Percentiles rank a stretch among this genome's conserved stretches.
phyloP scores from a whole-genome alignment of 2,888 invertebrate genomes.

The Schrankia costaestrigalis region DNA sequence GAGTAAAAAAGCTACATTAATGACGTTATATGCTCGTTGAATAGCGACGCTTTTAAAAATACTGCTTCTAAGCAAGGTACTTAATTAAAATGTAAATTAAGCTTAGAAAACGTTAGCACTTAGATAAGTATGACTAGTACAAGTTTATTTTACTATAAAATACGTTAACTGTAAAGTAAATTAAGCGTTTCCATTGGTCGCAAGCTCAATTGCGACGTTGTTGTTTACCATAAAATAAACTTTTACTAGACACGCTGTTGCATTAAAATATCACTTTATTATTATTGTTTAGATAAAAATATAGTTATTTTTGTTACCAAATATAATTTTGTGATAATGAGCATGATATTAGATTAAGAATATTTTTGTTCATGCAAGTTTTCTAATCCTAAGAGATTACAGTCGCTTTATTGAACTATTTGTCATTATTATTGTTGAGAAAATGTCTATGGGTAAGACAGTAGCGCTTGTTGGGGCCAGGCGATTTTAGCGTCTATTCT shows the following conservation, averaged over 20 bases:
- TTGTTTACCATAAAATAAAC: no score
- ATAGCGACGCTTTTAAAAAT: slow-evolving; percentile 64
- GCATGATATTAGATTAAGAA: slow-evolving; percentile 34
- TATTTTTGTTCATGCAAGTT: slow-evolving; percentile 18
- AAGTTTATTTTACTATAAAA: no score
- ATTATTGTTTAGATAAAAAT: slow-evolving; percentile 66
- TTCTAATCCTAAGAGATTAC: slow-evolving; percentile 36
- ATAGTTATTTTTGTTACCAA: slow-evolving; percentile 37
- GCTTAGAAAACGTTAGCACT: slow-evolving; percentile 50
- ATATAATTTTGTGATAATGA: slow-evolving; percentile 43
- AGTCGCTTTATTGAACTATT: no score
- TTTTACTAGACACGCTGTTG: slow-evolving; percentile 37
- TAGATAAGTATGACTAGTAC: no score
- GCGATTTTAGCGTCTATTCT: slow-evolving; percentile 98
- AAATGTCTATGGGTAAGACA: slow-evolving; percentile 61
- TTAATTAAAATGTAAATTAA: slow-evolving; percentile 41
- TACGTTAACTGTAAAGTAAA: no score
- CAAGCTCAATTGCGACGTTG: no score
- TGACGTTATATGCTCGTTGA: slow-evolving; percentile 53
- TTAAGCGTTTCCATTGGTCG: no score
- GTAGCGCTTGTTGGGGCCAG: slow-evolving; percentile 88
- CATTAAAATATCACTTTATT: slow-evolving; percentile 74
- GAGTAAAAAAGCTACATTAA: slow-evolving; percentile 75
- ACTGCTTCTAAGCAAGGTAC: slow-evolving; percentile 61
- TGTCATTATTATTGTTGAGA: no score